These are phyloP conservation scores for Megalurothrips usitatus DNA, from an alignment of 2,888 invertebrate genomes.

Conservation along the genomic window DNA sequence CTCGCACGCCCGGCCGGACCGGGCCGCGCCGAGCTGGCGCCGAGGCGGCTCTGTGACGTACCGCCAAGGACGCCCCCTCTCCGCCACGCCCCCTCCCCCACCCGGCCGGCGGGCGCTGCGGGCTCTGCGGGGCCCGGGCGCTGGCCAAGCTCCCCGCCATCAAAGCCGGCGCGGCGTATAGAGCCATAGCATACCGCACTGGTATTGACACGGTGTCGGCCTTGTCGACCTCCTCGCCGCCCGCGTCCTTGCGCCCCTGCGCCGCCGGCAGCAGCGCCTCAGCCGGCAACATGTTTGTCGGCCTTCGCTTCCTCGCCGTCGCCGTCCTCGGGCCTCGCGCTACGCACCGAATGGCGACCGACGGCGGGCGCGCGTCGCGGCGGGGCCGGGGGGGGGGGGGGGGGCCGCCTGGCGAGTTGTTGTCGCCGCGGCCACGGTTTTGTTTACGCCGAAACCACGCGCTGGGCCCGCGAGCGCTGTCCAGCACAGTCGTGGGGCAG, in stretches of 20 bases:
- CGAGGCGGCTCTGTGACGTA: constrained; percentile 1
- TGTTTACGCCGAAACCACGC: background rate
- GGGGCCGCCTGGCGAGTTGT: background rate
- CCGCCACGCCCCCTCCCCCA: background rate
- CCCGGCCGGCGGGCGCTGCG: background rate
- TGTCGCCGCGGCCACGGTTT: background rate
- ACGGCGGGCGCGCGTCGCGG: background rate
- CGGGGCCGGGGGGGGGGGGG: background rate
- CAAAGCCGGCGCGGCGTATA: background rate
- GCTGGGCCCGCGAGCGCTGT: background rate
- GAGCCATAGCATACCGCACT: background rate
- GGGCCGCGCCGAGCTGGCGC: background rate
- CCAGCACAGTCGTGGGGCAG: too few relatives aligned
- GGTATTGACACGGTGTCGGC: constrained; percentile 1
- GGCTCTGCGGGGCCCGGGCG: background rate
- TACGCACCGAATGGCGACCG: background rate
- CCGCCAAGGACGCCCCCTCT: background rate
- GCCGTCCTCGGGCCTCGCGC: background rate
- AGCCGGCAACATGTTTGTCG: background rate
- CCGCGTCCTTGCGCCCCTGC: background rate
- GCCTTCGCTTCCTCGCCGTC: background rate
- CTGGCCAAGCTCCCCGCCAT: background rate
- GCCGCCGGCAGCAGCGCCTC: too few relatives aligned
- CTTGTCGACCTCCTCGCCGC: background rate
- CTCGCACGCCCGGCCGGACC: background rate